Evolutionary conservation across 92 coral and sea anemone species (phyloP).

Genomic region (Palythoa caribaeorum): DNA sequence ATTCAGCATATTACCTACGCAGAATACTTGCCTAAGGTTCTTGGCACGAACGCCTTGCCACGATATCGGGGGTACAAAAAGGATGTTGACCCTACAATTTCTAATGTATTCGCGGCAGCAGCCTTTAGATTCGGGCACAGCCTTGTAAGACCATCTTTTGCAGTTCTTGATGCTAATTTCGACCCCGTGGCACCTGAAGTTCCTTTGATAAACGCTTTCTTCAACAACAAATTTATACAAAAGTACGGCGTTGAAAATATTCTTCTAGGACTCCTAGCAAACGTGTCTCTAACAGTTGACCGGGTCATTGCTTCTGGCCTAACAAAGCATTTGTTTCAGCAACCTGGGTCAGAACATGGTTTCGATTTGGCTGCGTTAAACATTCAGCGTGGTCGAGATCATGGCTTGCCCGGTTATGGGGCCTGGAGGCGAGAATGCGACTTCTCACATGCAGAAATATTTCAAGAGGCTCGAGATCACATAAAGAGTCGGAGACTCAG

Average conservation of each 20-base stretch:
- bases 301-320: conserved; percentile 83
- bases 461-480: conserved; percentile 85
- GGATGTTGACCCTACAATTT: conserved; percentile 80
- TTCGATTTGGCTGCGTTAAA: conserved; percentile 96
- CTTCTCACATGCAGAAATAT: conserved; percentile 87
- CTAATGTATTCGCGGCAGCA: conserved; percentile 90
- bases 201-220: conserved; percentile 86
- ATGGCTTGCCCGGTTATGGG: conserved; percentile 97
- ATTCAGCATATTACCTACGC: conserved; percentile 92
- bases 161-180: conserved; percentile 82
- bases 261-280: conserved; percentile 93
- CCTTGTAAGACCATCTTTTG: conserved; percentile 84
- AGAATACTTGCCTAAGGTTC: conserved; percentile 87
- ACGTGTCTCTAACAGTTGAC: conserved; percentile 80
- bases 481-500: conserved; percentile 75
- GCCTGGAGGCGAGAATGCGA: conserved; percentile 98
- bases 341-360: conserved; percentile 95
- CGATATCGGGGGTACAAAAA: conserved; percentile 77
- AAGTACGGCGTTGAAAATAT: conserved; percentile 85
- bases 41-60: conserved; percentile 76
- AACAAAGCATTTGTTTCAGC: conserved; percentile 95
- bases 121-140: conserved; percentile 98
- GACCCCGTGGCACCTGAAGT: conserved; percentile 88
- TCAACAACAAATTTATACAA: conserved; percentile 87
- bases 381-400: conserved; percentile 98